Base-by-base conservation (phyloP, 2,888 invertebrate genomes). In the Drosophila helvetica region DNA sequence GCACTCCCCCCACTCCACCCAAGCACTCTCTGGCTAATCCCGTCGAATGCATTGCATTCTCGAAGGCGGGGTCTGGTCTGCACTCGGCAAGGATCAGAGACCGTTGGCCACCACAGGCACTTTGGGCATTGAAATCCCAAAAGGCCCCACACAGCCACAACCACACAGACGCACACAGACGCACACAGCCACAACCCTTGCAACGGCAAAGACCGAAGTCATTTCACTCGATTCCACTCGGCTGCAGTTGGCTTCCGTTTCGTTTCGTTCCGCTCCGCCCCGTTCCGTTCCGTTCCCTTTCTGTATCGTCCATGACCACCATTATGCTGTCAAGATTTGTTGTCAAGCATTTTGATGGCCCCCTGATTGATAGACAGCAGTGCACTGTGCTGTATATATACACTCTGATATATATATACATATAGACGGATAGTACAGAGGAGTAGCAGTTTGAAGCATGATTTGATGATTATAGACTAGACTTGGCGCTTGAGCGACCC, bases 401-500 rank as follows among this genome's bases (percentile, higher is more conserved):
- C 3, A 22, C 22, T 19, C 4, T 12, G 4, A 4, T 33, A 0
- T 15, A 2, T 38, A 45, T 79, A 48, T 33, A 51, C 48, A 60
- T 59, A 22, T 22, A 22, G 4, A 22, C 22, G 22, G 5, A 22
- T 22, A 61, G 33, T 12, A 43, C 18, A 38, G 46, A 47, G 51
- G 38, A 52, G 38, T 60, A 62, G 57, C 75, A 61, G 38, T 76
- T 77, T 74, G 78, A 54, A 65, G 65, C 81, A 73, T 85, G 81
- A 81, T 86, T 81, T 76, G 82, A 80, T 88, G 88, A 88, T 83
- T 83, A 83, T 83, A 88, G 82, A 83, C 88, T 86, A 88, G 88
- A 83, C 82, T 80, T 80, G 82, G 88, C 88, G 83, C 86, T 82
- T 78, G 72, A 86, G 62, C 83, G 83, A 74, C 62, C 60, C 42